Evolutionary conservation across 2,797 vertebrate species (phyloP).

Genomic region (Sciurus vulgaris): DNA sequence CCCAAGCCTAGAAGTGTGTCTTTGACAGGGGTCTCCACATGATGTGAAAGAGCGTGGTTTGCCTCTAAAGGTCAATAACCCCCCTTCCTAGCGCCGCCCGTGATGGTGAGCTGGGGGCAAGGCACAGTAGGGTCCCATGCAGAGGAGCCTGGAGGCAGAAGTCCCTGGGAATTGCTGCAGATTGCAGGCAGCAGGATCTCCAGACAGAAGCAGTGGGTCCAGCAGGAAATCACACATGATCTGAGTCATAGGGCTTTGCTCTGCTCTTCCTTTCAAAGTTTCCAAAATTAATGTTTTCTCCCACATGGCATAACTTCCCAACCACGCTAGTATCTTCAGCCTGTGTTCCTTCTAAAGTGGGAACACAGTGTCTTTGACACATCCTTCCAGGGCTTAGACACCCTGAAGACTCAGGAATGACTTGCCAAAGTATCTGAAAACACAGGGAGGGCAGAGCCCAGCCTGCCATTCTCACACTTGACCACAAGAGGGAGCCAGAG

Average conservation of each 20-base stretch:
- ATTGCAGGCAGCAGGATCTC: not conserved
- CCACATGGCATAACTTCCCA: not conserved
- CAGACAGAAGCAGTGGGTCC: not conserved
- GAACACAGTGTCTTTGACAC: not conserved
- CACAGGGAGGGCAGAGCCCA: not conserved
- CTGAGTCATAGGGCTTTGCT: not conserved
- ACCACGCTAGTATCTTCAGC: not conserved
- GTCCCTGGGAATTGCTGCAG: not conserved
- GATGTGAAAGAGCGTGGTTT: not conserved
- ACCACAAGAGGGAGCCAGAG: slow-evolving; percentile 78
- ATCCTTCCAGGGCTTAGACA: not conserved
- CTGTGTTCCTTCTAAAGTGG: not conserved
- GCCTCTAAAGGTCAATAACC: not conserved
- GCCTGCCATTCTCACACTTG: slow-evolving; percentile 42
- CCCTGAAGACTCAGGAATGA: not conserved
- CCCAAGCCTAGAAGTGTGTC: not conserved
- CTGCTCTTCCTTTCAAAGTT: slow-evolving; percentile 13
- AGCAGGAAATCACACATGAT: accelerated
- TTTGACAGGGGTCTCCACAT: not conserved
- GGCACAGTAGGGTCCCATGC: not conserved
- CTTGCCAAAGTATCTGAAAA: not conserved
- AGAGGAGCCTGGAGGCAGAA: not conserved
- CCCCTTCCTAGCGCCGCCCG: not conserved
- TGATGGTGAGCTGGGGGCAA: too few species aligned
- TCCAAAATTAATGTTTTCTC: not conserved